These are phyloP conservation scores for Odocoileus virginianus DNA, from an alignment of 2,113 vertebrate species.

Conservation along the genomic window DNA sequence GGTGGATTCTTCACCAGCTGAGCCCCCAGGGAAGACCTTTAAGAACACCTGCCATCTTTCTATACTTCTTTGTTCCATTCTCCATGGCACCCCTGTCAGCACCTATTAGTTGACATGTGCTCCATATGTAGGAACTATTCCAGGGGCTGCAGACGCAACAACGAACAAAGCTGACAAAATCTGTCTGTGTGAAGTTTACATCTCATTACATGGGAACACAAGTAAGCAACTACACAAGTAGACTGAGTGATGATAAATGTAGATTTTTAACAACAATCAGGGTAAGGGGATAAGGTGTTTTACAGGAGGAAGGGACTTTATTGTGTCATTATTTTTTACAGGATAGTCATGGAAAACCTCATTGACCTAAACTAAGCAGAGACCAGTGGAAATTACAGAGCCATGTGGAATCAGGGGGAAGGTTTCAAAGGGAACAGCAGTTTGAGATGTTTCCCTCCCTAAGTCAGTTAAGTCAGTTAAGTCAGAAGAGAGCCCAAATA, in stretches of 20 bases:
- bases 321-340: neutral
- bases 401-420: neutral
- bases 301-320: accelerated
- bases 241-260: neutral
- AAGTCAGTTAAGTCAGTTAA: neutral
- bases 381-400: neutral
- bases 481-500: neutral
- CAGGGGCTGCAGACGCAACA: neutral
- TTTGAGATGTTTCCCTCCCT: neutral
- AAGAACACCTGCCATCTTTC: neutral
- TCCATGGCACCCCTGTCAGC: neutral
- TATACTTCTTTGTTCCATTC: neutral
- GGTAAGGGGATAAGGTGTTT: neutral
- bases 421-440: neutral
- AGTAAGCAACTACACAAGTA: neutral
- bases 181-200: neutral
- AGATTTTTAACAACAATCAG: neutral
- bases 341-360: neutral
- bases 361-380: neutral
- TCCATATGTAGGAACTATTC: neutral
- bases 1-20: neutral
- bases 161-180: neutral
- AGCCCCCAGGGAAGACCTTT: neutral
- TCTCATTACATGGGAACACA: neutral
- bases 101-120: neutral